Conservation (phyloP, 2,113 vertebrate species). For the Esox niger region DNA sequence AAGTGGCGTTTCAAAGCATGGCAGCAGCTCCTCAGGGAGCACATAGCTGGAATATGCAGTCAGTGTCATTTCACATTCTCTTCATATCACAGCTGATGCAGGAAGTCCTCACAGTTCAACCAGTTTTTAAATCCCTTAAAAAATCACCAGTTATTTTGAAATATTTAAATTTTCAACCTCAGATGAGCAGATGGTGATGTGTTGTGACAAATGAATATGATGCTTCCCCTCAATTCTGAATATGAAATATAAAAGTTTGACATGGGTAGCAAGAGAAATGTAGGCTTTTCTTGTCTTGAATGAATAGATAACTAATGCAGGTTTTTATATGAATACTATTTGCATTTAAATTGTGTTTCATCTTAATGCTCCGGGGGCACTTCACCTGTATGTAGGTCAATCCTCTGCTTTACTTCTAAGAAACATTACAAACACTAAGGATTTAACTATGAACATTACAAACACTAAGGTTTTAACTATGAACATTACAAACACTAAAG, state of each 20-base stretch:
- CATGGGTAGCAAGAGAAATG: too few relatives aligned
- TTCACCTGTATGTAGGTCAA: too few relatives aligned
- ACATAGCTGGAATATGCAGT: slow-evolving; percentile 64
- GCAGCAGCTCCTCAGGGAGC: slow-evolving; percentile 62
- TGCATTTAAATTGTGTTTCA: background rate
- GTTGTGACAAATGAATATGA: slow-evolving; percentile 46
- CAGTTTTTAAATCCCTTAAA: slow-evolving; percentile 45
- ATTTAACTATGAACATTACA: too few relatives aligned
- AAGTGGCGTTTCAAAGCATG: slow-evolving; percentile 68
- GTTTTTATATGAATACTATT: background rate
- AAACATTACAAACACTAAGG: too few relatives aligned
- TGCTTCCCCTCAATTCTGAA: background rate
- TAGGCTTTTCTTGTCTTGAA: too few relatives aligned
- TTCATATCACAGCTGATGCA: slow-evolving; percentile 63
- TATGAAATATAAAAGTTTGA: background rate
- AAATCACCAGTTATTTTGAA: too few relatives aligned
- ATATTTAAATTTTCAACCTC: slow-evolving; percentile 63
- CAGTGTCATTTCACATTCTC: slow-evolving; percentile 65
- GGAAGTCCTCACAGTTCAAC: slow-evolving; percentile 57
- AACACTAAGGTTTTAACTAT: too few relatives aligned
- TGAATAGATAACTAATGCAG: too few relatives aligned
- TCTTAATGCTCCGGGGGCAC: too few relatives aligned
- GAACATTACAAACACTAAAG: too few relatives aligned
- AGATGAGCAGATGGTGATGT: slow-evolving; percentile 59
- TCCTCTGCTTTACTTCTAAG: too few relatives aligned